phyloP scores from a whole-genome alignment of 2,113 vertebrate genomes.

The Callocephalon fimbriatum region DNA sequence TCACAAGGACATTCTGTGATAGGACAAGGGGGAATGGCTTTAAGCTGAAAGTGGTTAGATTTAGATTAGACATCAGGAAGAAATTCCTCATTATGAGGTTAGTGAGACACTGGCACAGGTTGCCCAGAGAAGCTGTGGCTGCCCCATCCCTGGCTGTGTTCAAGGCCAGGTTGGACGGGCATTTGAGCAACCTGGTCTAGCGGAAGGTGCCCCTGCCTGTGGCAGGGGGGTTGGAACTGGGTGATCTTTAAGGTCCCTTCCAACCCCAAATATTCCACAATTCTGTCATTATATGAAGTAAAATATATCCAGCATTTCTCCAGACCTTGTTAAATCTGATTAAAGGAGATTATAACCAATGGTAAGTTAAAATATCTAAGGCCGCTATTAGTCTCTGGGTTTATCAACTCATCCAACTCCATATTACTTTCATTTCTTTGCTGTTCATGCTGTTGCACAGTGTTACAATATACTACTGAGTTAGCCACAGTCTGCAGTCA shows the following conservation, averaged over 20 bases:
- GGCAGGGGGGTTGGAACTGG: neutral
- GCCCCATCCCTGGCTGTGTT: neutral
- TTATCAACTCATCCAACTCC: conserved; percentile 7
- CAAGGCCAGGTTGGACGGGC: neutral
- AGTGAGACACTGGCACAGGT: no score
- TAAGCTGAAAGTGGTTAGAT: no score
- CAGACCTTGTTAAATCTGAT: neutral
- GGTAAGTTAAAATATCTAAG: neutral
- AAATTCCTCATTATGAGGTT: no score
- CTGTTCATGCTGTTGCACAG: neutral
- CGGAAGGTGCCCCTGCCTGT: neutral
- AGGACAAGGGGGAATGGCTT: no score
- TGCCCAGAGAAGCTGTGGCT: neutral
- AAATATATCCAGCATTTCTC: neutral
- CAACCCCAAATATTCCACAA: neutral
- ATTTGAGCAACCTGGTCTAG: neutral
- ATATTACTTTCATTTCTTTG: neutral
- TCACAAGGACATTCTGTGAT: no score
- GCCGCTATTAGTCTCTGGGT: neutral
- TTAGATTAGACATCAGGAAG: no score
- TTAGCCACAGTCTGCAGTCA: neutral
- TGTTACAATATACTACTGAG: neutral
- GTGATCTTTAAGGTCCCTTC: neutral
- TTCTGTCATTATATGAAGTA: neutral
- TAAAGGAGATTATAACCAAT: neutral